Conservation (phyloP, 2,797 vertebrate genomes). For the Melanotaenia trifasciata region DNA sequence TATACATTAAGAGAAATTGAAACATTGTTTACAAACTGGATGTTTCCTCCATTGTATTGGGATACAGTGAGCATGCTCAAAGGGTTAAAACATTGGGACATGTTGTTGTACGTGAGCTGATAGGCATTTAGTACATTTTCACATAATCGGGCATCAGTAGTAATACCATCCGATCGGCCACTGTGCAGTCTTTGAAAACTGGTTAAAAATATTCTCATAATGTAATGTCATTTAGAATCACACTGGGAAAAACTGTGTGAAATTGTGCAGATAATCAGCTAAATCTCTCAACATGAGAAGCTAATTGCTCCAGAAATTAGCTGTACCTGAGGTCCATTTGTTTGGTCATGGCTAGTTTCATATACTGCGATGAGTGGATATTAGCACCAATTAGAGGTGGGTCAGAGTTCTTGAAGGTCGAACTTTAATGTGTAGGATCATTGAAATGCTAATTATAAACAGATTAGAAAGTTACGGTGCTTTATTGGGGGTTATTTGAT, state of each 20-base stretch:
- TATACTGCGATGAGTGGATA: constrained; percentile 96
- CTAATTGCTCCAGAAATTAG: constrained; percentile 99
- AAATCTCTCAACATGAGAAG: constrained; percentile 99
- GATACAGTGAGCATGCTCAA: not conserved
- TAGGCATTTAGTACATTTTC: constrained; percentile 46
- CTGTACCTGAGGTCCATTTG: constrained; percentile 98
- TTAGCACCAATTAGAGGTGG: constrained; percentile 98
- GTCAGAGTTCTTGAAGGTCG: constrained; percentile 99
- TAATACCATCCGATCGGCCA: constrained; percentile 43
- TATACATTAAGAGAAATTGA: no score
- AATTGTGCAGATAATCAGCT: constrained; percentile 99
- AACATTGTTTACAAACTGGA: no score
- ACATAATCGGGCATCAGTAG: constrained; percentile 42
- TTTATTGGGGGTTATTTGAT: constrained; percentile 96
- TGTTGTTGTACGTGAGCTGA: constrained; percentile 31
- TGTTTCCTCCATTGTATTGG: no score
- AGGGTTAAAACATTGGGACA: constrained; percentile 9
- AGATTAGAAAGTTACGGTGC: constrained; percentile 99
- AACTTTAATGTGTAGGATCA: constrained; percentile 97
- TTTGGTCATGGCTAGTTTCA: constrained; percentile 99
- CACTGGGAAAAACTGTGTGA: constrained; percentile 91
- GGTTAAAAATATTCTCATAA: constrained; percentile 76
- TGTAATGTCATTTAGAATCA: constrained; percentile 88
- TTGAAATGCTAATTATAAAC: constrained; percentile 99
- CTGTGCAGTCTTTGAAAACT: constrained; percentile 86